Base-by-base conservation (phyloP, 2,113 vertebrate species). In the Aldabrachelys gigantea region DNA sequence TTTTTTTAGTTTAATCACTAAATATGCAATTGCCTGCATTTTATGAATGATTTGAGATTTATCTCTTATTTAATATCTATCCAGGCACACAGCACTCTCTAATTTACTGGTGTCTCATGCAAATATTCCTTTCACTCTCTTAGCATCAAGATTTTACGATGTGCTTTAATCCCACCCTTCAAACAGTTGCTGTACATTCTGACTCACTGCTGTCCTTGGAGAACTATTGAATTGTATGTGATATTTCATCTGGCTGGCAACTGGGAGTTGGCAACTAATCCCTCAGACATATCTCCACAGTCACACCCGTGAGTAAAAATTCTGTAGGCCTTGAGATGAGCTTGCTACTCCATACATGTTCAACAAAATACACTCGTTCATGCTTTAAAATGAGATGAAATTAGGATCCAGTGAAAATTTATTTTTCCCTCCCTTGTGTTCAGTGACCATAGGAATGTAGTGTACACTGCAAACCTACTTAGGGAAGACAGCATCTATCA, bases 61-160 rank as follows among this genome's bases (percentile, higher is more conserved):
- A 89, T 85, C 80, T 96, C 96, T 81, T 88, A 52, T 93, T 91
- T 95, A 82, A 79, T 92, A 88, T 95, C 88, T 94, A 89, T 79
- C 96, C 96, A 89, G 92, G 91, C 85, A 92, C 90, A 53, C 54
- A 95, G 93, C 19, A 1, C 91, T 97, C 95, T 92, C 82, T 53
- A 50, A 90, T 86, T 89, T 91, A 85, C 0, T 92, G 94, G 93
- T 57, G 5, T 76, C 95, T 95, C 91, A 12, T 94, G 93, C 94
- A 97, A 98, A 97, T 96, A 92, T 91, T 95, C 94, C 85, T 96
- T 84, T 95, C 95, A 88, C 91, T 92, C 94, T 98, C 88, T 95
- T 95, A 87, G 89, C 90, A 49, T 1, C 89, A 94, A 94, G 95
- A 91, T 97, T 94, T 97, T 94, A 91, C 2, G 5, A 95, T 7